These are phyloP conservation scores for Ceyx melanurus DNA, from an alignment of 2,113 vertebrate species.

Conservation along the genomic window DNA sequence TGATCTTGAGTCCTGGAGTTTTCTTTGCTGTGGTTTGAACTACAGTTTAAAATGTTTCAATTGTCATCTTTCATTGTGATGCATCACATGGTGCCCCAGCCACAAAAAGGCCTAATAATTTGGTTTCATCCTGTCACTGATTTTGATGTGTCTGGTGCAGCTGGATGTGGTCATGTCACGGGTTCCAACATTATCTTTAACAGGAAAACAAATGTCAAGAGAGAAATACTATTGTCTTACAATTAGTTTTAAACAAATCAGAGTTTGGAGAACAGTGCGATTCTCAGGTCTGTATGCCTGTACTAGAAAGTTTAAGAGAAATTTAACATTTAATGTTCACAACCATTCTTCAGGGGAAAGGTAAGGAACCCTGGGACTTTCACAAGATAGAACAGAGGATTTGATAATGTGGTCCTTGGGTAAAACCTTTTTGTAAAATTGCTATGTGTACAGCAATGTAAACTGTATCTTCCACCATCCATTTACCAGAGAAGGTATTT, in stretches of 20 bases:
- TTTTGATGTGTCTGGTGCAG: slow-evolving; percentile 72
- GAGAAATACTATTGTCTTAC: slow-evolving; percentile 61
- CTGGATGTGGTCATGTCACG: slow-evolving; percentile 72
- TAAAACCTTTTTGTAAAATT: neutral
- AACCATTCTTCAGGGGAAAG: neutral
- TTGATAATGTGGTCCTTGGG: neutral
- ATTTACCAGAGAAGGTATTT: neutral
- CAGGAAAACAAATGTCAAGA: slow-evolving; percentile 71
- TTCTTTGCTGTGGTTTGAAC: slow-evolving; percentile 73
- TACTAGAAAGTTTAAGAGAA: neutral
- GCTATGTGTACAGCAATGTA: neutral
- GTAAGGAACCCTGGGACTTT: neutral
- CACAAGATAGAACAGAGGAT: neutral
- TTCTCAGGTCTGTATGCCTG: slow-evolving; percentile 43
- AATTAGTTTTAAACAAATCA: slow-evolving; percentile 61
- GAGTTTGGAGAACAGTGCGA: neutral
- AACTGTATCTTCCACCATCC: neutral
- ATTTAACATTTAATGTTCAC: neutral
- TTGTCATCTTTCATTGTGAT: slow-evolving; percentile 72
- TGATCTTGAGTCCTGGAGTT: slow-evolving; percentile 69
- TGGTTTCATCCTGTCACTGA: slow-evolving; percentile 72
- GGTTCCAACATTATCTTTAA: slow-evolving; percentile 72
- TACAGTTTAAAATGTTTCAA: slow-evolving; percentile 69
- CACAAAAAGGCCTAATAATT: slow-evolving; percentile 71
- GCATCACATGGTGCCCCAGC: slow-evolving; percentile 68